Percentiles rank a stretch among this genome's conserved stretches.
phyloP scores from a whole-genome alignment of 2,797 vertebrate species.

The Allobates femoralis region DNA sequence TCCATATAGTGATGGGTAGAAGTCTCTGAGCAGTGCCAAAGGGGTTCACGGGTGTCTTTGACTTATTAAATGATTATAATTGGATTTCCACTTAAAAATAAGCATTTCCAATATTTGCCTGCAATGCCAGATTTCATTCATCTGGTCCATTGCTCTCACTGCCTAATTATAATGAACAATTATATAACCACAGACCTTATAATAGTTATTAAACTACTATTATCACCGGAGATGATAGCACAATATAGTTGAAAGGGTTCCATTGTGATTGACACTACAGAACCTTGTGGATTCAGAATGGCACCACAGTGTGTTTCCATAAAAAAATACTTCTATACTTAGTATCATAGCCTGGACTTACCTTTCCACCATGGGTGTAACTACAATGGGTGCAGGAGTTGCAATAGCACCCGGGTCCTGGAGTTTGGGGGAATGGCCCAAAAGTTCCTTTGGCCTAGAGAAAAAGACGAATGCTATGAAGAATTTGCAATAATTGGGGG shows the following conservation, averaged over 20 bases:
- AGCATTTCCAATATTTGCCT: not conserved
- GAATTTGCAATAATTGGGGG: too few species aligned
- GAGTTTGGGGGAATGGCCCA: too few species aligned
- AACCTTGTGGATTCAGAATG: not conserved
- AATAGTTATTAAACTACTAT: not conserved
- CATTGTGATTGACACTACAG: not conserved
- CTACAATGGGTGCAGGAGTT: too few species aligned
- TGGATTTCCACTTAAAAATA: not conserved
- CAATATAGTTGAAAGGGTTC: too few species aligned
- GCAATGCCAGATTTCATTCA: not conserved
- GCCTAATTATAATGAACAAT: constrained; percentile 7
- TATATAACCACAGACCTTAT: not conserved
- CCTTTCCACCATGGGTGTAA: too few species aligned
- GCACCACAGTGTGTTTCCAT: not conserved
- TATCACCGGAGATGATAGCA: too few species aligned
- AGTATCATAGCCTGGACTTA: too few species aligned
- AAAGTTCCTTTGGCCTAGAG: too few species aligned
- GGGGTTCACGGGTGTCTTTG: not conserved
- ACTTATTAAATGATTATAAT: not conserved
- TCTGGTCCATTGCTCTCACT: constrained; percentile 4
- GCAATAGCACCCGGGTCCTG: too few species aligned
- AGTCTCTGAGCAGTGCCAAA: not conserved
- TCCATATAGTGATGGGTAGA: not conserved
- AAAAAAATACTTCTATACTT: not conserved
- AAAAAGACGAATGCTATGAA: too few species aligned